Evolutionary conservation across 2,888 invertebrate species (phyloP), one percentile per base, ranked within the genome.

Genomic region (Nomada ruficornis): DNA sequence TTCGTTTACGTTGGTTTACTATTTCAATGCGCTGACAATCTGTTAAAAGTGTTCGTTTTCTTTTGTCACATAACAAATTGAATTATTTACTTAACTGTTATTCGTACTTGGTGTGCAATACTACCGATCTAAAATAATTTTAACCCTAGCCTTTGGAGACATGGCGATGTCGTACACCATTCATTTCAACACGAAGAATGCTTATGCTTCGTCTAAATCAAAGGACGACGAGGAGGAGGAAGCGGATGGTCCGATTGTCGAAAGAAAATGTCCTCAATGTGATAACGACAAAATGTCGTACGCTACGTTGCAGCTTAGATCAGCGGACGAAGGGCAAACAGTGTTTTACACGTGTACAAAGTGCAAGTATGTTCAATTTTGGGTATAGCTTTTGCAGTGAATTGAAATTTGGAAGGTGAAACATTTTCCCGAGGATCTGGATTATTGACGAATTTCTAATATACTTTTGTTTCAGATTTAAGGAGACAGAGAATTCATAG

Each of bases 261-360:
- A 98, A 83, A 94, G 98, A 77, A 96, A 95, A 91, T 98, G 99
- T 94, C 96, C 97, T 0, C 97, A 97, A 92, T 99, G 99, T 95
- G 97, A 96, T 1, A 96, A 98, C 92, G 97, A 98, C 55, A 96
- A 97, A 92, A 99, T 99, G 98, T 97, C 98, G 0, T 99, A 99
- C 93, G 98, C 98, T 7, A 99, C 99, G 0, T 94, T 98, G 70
- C 99, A 99, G 93, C 95, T 99, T 42, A 95, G 99, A 88, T 99
- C 99, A 0, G 99, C 99, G 26, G 99, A 99, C 96, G 99, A 99
- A 96, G 99, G 99, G 0, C 99, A 99, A 94, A 99, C 99, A 0
- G 98, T 99, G 2, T 99, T 99, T 94, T 99, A 98, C 91, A 98
- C 98, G 1, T 99, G 99, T 94, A 96, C 97, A 26, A 97, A 97